Base-by-base conservation (phyloP, 2,797 vertebrate species). In the Malurus leucopterus region DNA sequence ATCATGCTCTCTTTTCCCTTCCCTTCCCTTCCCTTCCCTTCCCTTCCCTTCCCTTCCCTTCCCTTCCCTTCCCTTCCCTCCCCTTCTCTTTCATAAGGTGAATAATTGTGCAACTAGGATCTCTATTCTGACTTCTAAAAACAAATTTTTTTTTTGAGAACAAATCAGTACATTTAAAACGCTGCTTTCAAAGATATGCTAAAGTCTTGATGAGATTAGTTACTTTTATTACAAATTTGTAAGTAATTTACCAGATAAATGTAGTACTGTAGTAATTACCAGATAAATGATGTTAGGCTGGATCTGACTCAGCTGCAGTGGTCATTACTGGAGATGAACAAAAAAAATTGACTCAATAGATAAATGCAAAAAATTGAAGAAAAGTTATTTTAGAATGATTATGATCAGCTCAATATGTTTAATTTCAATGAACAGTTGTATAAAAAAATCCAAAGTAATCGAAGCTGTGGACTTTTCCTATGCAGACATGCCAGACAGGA, bases 1-100 rank as follows among this genome's bases (percentile, higher is more conserved):
- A 80, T 6, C 1, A 6, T 36, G 4, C 40, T 40, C 3, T 12
- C 8, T 3, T 13, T 14, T 15, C 8, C 16, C 7, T 20, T 11
- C 6, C 11, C 21, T 16, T 13, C 4, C 15, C 18, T 15, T 27
- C 4, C n/a, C 14, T 21, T 59, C 9, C 38, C 9, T 29, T 20
- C 11, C 9, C 32, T 55, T 8, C 16, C 24, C 34, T 26, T 9
- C 5, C 14, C 9, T 9, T 8, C 8, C 8, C 22, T 7, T 13
- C 10, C 6, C 13, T 4, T 18, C 7, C 9, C 23, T 10, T 8
- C 9, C 4, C 5, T 43, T 12, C 7, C 29, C 5, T 18, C 2
- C 0, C 13, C 30, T 8, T 34, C 26, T 2, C 49, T 59, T 51
- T 62, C 3, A 3, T 53, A 26, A 4, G 26, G 1, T 20, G 18